These are phyloP conservation scores for Crocodylus rhombifer DNA, from an alignment of 2,797 vertebrate genomes.

Conservation along the genomic window DNA sequence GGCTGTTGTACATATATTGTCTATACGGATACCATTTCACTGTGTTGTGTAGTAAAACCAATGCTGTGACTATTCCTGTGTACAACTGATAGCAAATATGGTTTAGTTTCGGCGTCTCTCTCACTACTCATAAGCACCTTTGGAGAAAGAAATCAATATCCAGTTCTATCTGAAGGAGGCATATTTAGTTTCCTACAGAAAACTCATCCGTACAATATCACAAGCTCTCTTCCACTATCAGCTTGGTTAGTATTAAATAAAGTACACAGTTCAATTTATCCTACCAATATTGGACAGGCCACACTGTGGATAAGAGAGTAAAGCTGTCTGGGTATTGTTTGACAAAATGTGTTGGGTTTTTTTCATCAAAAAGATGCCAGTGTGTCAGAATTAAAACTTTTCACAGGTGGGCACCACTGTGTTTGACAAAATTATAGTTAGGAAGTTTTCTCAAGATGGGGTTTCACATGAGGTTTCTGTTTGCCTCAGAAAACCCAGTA, in stretches of 20 bases:
- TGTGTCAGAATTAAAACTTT: too few species aligned
- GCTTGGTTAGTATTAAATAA: neutral
- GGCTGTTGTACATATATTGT: neutral
- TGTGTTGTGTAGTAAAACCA: neutral
- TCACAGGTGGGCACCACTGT: too few species aligned
- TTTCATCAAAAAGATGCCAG: too few species aligned
- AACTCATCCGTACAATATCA: neutral
- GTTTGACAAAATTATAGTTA: too few species aligned
- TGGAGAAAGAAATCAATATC: neutral
- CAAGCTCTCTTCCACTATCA: neutral
- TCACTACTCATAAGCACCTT: constrained; percentile 8
- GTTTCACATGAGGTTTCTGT: too few species aligned
- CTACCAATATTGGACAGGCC: neutral
- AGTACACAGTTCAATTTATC: neutral
- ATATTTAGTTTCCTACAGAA: neutral
- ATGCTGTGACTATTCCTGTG: neutral
- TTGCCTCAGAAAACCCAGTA: too few species aligned
- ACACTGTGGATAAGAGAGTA: neutral
- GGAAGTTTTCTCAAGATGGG: too few species aligned
- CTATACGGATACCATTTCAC: neutral
- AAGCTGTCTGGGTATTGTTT: neutral
- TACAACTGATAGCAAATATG: neutral
- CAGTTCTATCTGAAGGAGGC: neutral
- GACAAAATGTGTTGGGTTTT: too few species aligned
- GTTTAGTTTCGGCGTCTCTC: neutral